Evolutionary conservation across 2,797 vertebrate species (phyloP), one percentile per base, ranked within the genome.

Genomic region (Arrhamphus sclerolepis): DNA sequence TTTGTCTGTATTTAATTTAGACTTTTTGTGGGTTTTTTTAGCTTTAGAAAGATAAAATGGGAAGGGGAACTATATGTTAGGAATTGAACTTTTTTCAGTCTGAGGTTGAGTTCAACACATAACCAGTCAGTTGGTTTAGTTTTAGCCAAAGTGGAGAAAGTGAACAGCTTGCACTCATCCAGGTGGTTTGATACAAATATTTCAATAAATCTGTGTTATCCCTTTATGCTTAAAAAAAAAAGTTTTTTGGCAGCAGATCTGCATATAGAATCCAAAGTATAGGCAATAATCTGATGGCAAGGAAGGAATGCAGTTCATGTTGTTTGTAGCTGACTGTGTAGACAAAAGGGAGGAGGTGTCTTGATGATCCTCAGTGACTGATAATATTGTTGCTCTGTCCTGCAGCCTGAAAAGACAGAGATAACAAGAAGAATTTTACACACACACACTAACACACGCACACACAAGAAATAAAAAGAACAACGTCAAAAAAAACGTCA

Each of bases 321-420:
- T 41, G 7, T 16, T 11, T 46, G 55, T 26, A 38, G 66, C 17
- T 20, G 44, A 46, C 42, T 38, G 60, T 71, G 56, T 52, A 69
- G 66, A 59, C 31, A 11, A 48, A 46, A n/a, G 38, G 46, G 61
- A 61, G 54, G 60, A 68, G 57, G 70, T 55, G 59, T 41, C 62
- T 43, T 31, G 31, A 34, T 66, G 63, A 13, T 24, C 74, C 65
- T 72, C 62, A 43, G 49, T 41, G 31, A 6, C 54, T 72, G 82
- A 85, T 86, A 89, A 75, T 68, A 76, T 57, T 81, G 74, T 68
- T 49, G n/a, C 70, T 61, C 55, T 51, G 40, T 73, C 57, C 43
- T 6, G 2, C 24, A 19, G 72, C 80, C 80, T 78, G 64, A 81
- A 68, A 43, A 68, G 63, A 79, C 65, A 70, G 43, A 72, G 85